Evolutionary conservation across 2,797 vertebrate species (phyloP).

Genomic region (Molossus alvarezi): DNA sequence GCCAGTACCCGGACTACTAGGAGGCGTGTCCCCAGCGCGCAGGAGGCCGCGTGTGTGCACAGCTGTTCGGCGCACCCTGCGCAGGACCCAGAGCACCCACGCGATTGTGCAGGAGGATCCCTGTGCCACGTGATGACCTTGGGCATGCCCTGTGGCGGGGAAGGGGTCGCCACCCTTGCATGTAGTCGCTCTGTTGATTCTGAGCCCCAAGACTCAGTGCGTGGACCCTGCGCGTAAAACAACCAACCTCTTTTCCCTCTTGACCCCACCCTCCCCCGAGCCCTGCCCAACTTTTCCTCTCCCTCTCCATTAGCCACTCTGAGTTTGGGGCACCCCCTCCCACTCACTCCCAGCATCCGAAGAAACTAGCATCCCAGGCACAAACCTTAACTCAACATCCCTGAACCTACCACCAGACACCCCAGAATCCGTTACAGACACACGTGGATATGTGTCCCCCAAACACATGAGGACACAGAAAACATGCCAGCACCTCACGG

Average conservation of each 20-base stretch:
- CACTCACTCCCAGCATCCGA: neutral
- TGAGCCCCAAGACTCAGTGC: neutral
- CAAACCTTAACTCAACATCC: neutral
- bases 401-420: neutral
- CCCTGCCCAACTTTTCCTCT: neutral
- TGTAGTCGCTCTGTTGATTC: neutral
- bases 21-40: neutral
- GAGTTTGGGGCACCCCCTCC: neutral
- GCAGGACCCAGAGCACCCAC: neutral
- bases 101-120: neutral
- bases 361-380: conserved; percentile 37
- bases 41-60: neutral
- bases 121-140: neutral
- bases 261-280: neutral
- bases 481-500: neutral
- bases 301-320: neutral
- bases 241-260: neutral
- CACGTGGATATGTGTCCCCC: neutral
- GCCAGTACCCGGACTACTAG: neutral
- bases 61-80: neutral
- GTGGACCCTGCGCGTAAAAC: neutral
- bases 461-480: neutral
- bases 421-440: neutral
- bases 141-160: neutral
- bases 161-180: too few species aligned